phyloP scores from a whole-genome alignment of 1,140 invertebrate species.

The Cepaea nemoralis region DNA sequence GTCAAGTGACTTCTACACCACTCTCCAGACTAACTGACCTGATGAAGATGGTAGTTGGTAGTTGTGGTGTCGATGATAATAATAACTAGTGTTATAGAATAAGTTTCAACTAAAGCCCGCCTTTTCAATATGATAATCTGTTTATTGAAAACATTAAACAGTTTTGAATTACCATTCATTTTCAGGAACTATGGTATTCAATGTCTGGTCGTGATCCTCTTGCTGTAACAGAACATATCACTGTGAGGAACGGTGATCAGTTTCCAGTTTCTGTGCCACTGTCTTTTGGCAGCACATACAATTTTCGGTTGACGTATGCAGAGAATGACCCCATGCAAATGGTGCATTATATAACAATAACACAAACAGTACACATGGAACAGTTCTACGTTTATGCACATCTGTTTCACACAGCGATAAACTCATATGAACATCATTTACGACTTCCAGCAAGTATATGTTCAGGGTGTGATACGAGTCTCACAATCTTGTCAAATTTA shows the following conservation, averaged over 20 bases:
- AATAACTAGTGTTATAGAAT: not conserved
- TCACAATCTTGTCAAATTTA: not conserved
- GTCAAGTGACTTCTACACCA: too few relatives aligned
- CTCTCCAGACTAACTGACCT: too few relatives aligned
- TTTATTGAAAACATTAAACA: not conserved
- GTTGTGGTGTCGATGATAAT: not conserved
- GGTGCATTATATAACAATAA: constrained; percentile 14
- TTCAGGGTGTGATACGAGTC: not conserved
- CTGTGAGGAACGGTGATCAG: not conserved
- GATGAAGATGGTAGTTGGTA: too few relatives aligned
- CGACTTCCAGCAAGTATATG: too few relatives aligned
- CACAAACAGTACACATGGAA: not conserved
- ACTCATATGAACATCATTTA: not conserved
- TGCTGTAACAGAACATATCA: not conserved
- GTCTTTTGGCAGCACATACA: constrained; percentile 20
- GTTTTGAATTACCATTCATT: not conserved
- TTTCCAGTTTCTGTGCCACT: constrained; percentile 1
- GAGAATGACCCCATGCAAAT: not conserved
- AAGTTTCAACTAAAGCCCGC: not conserved
- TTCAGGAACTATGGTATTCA: constrained; percentile 18
- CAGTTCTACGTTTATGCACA: not conserved
- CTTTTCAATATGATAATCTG: not conserved
- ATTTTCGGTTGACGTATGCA: not conserved
- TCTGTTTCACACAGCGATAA: not conserved
- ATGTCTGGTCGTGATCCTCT: constrained; percentile 4